Evolutionary conservation across 2,113 vertebrate genomes (phyloP).

Genomic region (Amazona vittata): DNA sequence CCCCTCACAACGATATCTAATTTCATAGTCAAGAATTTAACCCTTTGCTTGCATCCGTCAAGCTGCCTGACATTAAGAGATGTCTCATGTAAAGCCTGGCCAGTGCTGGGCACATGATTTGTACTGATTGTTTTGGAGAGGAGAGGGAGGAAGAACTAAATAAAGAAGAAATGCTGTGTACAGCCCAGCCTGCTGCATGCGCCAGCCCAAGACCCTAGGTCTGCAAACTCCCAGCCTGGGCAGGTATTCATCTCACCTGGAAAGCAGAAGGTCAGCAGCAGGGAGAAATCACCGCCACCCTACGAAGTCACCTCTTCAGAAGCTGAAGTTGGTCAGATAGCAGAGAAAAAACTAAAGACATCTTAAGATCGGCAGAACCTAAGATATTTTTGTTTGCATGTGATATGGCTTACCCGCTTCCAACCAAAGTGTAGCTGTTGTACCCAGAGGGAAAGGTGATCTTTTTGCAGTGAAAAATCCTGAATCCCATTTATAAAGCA

Average conservation of each 20-base stretch:
- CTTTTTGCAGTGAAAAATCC: not conserved
- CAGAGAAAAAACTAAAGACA: not conserved
- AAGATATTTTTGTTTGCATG: not conserved
- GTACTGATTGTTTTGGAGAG: not conserved
- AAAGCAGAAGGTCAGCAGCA: not conserved
- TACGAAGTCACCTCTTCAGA: not conserved
- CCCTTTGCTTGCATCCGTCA: not conserved
- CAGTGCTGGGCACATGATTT: accelerated
- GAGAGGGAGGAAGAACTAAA: not conserved
- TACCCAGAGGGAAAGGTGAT: not conserved
- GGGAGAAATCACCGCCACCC: not conserved
- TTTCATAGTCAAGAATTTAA: not conserved
- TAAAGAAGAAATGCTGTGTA: not conserved
- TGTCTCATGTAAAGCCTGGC: not conserved
- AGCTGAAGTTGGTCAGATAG: not conserved
- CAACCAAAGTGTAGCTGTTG: not conserved
- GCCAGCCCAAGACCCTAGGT: not conserved
- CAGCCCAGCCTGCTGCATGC: not conserved
- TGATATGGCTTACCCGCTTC: accelerated
- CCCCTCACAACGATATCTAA: not conserved
- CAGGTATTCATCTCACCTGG: not conserved
- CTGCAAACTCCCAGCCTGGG: not conserved
- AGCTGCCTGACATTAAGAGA: not conserved
- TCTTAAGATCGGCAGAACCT: not conserved
- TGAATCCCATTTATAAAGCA: not conserved